These are phyloP conservation scores for Drosophila sproati DNA, from an alignment of 1,140 invertebrate genomes.

Conservation along the genomic window DNA sequence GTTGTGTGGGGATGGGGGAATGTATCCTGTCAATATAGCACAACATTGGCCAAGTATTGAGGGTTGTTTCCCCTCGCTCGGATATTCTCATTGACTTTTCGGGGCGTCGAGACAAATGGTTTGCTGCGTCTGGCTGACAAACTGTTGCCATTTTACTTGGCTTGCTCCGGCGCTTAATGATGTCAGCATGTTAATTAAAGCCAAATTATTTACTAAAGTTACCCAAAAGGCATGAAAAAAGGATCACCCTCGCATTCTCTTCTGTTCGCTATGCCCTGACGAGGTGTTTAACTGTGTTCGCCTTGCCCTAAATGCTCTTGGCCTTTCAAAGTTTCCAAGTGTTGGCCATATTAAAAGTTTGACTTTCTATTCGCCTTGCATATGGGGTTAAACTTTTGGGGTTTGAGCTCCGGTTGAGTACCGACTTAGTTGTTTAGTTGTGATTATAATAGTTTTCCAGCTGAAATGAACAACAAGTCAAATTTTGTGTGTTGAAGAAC, in stretches of 20 bases:
- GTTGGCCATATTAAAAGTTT: constrained; percentile 31
- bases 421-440: not conserved
- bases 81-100: not conserved
- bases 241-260: not conserved
- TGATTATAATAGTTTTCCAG: not conserved
- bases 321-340: constrained; percentile 37
- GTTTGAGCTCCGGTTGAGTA: not conserved
- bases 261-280: not conserved
- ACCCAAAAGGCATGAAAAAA: constrained; percentile 19
- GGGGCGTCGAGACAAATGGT: constrained; percentile 64
- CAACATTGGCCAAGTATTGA: constrained; percentile 15
- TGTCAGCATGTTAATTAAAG: constrained; percentile 80
- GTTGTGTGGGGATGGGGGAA: constrained; percentile 1
- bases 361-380: constrained; percentile 4
- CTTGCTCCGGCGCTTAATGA: constrained; percentile 56
- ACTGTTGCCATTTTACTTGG: constrained; percentile 68
- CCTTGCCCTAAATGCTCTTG: constrained; percentile 27
- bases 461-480: not conserved
- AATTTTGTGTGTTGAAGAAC: too few species aligned
- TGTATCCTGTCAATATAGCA: constrained; percentile 64
- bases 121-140: constrained; percentile 54
- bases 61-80: not conserved
- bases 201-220: constrained; percentile 77
- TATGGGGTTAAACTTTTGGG: constrained; percentile 22
- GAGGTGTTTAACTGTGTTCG: constrained; percentile 33